phyloP scores from a whole-genome alignment of 37 sponge, comb jelly and placozoan genomes.

The Cliona cf. orientalis region DNA sequence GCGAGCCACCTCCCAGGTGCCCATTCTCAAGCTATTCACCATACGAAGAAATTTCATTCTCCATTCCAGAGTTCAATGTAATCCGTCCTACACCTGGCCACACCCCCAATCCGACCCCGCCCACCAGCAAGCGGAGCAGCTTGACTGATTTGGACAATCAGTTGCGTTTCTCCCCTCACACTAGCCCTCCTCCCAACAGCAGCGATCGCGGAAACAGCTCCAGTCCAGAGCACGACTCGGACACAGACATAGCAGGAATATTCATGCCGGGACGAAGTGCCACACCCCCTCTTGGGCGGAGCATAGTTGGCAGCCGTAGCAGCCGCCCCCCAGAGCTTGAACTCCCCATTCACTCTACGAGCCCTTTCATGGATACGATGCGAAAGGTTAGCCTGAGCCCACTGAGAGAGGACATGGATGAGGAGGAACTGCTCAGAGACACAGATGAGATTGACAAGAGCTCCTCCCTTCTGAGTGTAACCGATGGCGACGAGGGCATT shows the following conservation, averaged over 20 bases:
- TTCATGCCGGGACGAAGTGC: no score
- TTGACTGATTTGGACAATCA: neutral
- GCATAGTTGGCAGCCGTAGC: no score
- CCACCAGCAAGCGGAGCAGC: constrained; percentile 10
- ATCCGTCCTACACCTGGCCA: constrained; percentile 31
- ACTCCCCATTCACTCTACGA: no score
- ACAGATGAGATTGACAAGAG: neutral
- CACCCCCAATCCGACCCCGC: constrained; percentile 20
- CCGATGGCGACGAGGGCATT: constrained; percentile 13
- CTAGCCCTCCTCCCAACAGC: neutral
- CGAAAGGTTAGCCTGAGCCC: constrained; percentile 15
- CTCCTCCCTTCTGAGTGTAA: neutral
- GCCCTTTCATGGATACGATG: neutral
- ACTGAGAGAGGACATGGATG: constrained; percentile 16
- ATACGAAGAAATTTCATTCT: neutral
- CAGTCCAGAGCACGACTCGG: constrained; percentile 3
- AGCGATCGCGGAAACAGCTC: no score
- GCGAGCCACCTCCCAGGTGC: neutral
- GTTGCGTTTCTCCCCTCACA: neutral
- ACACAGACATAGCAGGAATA: no score
- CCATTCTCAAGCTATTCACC: neutral
- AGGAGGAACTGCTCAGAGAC: constrained; percentile 5
- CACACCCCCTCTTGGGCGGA: no score
- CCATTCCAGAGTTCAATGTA: constrained; percentile 30
- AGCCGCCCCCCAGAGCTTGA: no score